phyloP scores from a whole-genome alignment of 64 coral and sea anemone species.

The Trachythela sp. region DNA sequence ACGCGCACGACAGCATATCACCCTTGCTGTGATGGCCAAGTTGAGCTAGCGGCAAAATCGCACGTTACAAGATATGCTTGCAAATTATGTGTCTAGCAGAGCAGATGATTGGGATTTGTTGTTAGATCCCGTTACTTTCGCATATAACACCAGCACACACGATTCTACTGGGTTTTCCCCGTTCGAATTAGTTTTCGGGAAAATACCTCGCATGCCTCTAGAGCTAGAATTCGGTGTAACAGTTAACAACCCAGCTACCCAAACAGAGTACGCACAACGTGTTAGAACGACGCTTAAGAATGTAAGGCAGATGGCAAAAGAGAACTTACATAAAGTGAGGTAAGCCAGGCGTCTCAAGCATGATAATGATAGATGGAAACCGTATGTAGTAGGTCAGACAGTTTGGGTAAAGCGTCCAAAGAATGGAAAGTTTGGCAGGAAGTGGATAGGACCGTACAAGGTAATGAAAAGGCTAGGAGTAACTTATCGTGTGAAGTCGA shows the following conservation, averaged over 20 bases:
- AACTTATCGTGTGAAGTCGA: background rate
- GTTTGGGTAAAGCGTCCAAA: constrained; percentile 7
- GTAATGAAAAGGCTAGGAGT: background rate
- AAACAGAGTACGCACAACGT: background rate
- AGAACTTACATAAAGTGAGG: background rate
- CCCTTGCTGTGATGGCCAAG: background rate
- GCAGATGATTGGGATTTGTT: background rate
- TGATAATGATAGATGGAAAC: background rate
- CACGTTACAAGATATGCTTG: background rate
- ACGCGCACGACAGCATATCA: background rate
- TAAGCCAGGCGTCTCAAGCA: background rate
- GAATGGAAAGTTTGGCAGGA: background rate
- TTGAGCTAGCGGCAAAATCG: constrained; percentile 1
- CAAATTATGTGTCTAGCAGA: background rate
- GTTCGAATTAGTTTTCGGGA: background rate
- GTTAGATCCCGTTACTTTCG: background rate
- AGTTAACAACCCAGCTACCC: background rate
- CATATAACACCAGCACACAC: background rate
- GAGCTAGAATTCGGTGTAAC: background rate
- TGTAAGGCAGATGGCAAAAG: background rate
- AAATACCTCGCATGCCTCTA: background rate
- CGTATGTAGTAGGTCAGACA: background rate
- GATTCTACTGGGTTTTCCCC: background rate
- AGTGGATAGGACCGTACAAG: background rate
- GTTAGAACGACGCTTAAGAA: background rate